A percentile compares a stretch with the other conserved stretches of the same genome.
Evolutionary conservation across 2,797 vertebrate species (phyloP).

Genomic region (Mus spretus): DNA sequence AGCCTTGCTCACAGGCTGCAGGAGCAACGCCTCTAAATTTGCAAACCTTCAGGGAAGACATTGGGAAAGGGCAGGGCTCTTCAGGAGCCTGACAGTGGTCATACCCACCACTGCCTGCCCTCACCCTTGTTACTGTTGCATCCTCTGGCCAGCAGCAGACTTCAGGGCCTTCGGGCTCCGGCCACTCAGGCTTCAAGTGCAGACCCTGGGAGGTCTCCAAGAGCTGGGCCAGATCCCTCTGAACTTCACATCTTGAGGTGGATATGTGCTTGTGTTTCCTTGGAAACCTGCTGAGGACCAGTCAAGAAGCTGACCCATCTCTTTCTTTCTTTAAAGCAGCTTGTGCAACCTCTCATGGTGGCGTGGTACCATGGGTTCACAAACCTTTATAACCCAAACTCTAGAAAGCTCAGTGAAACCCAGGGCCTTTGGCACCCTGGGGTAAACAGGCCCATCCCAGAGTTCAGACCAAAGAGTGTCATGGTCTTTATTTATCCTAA

Average conservation of each 20-base stretch:
- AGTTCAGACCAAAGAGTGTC: not conserved
- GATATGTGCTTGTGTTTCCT: not conserved
- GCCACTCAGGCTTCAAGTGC: not conserved
- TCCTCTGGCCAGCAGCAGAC: not conserved
- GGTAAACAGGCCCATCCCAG: not conserved
- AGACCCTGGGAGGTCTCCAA: not conserved
- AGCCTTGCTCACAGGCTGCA: not conserved
- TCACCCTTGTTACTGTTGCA: fast-evolving
- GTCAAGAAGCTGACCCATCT: not conserved
- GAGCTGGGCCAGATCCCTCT: not conserved
- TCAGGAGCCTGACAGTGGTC: not conserved
- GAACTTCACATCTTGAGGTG: not conserved
- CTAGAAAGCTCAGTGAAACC: not conserved
- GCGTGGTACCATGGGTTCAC: not conserved
- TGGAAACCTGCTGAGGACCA: not conserved
- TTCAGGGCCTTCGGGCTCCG: not conserved
- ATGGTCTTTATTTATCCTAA: slow-evolving; percentile 21
- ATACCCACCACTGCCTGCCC: fast-evolving
- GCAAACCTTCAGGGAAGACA: not conserved
- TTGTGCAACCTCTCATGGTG: not conserved
- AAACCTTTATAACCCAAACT: slow-evolving; percentile 18
- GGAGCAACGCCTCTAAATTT: not conserved
- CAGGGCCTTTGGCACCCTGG: not conserved
- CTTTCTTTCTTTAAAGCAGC: slow-evolving; percentile 37
- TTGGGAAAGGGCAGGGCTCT: not conserved